Evolutionary conservation across 35 echinoderm and acorn worm species (phyloP), one percentile per base, ranked within the genome.

Genomic region (Holothuria glaberrima): DNA sequence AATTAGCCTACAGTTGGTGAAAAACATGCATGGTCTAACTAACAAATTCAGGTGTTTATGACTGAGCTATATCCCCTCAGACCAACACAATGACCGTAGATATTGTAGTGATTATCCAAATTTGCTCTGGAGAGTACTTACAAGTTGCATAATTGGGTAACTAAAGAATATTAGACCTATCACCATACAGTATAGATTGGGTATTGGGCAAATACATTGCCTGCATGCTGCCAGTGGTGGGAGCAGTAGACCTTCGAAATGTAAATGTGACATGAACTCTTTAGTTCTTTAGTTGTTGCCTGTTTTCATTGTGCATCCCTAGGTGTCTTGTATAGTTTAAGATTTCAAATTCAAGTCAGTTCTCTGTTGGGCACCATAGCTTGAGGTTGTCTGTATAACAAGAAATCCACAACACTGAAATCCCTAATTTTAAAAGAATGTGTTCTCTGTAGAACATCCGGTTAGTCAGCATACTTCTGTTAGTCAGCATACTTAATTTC

Each of bases 51-150:
- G n/a, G n/a, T n/a, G n/a, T n/a, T n/a, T n/a, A n/a, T n/a, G n/a
- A n/a, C n/a, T n/a, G n/a, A n/a, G n/a, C n/a, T 65, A 65, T 65
- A 65, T 65, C 61, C 61, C 61, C 61, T 65, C 61, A 17, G 61
- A 65, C 4, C 4, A 65, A 65, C 61, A 65, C 61, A 65, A 65
- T 65, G 61, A 16, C 61, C 4, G 3, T 6, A 65, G 61, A 65
- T 65, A 65, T 65, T 65, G 17, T 6, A 65, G 61, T 65, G 17
- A 65, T 65, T 65, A 65, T 65, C 61, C 61, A 65, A 65, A 6
- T 65, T 65, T 28, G 61, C 16, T 17, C 4, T 65, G 61, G 61
- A n/a, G 19, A 65, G 61, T 65, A 65, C 61, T 65, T 65, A 65
- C 4, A 65, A 65, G 61, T 65, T 65, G 17, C 61, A 65, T 65